Base-by-base conservation (phyloP, 2,113 vertebrate species). In the Jacana jacana region DNA sequence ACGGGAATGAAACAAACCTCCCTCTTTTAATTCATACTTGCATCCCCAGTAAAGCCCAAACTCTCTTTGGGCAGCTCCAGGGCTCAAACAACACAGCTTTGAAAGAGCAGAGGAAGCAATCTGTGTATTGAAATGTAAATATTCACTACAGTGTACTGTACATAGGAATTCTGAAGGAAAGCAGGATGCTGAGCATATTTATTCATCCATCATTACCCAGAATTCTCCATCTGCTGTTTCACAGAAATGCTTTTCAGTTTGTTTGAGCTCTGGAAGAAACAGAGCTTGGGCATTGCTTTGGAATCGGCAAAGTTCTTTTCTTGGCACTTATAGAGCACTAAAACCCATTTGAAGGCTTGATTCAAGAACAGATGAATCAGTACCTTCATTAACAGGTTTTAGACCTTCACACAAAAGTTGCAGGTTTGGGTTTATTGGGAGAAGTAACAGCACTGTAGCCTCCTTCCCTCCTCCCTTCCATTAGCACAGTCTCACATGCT, bases 101-200 rank as follows among this genome's bases (percentile, higher is more conserved):
- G 86, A 93, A 93, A 91, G 81, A 95, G 73, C 51, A 71, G 63
- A 86, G 77, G 63, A 92, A 95, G 94, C 73, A 89, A 66, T 86
- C 86, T 92, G 73, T 0, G 23, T 82, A 93, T 91, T 93, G 88
- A 96, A 81, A 92, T 96, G 86, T 95, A 96, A 97, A 93, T 96
- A 92, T 51, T 87, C n/a, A 0, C 92, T 85, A n/a, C 58, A 76
- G 49, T 58, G 44, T 57, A 81, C 69, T 35, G 57, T 84, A 91
- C 37, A 30, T 61, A 82, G 70, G 83, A 91, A 93, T 96, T 86
- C 73, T 89, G 86, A 95, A 66, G 86, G 77, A 65, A 90, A 92
- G 78, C 39, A 76, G 65, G 80, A 89, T 86, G 83, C 80, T 84
- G 80, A 93, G 80, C 40, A 46, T 76, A 93, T 95, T 95, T 92